Percentiles rank a stretch among this genome's conserved stretches.
phyloP scores from a whole-genome alignment of 2,888 invertebrate species.

The Pardosa pseudoannulata region DNA sequence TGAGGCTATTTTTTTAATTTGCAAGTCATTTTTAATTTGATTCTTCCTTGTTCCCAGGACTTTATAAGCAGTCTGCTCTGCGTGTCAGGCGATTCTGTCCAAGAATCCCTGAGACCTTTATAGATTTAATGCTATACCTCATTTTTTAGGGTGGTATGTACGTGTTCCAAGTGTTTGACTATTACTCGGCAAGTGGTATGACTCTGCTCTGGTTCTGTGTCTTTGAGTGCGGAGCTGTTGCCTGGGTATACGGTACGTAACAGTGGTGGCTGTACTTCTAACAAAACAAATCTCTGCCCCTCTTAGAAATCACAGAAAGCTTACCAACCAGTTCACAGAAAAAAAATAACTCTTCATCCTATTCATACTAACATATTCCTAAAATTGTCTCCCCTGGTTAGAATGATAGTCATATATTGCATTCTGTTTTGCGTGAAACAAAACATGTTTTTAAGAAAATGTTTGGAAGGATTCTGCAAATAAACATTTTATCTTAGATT shows the following conservation, averaged over 20 bases:
- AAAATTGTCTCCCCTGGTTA: neutral
- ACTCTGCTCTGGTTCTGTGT: conserved; percentile 82
- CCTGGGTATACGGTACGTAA: conserved; percentile 86
- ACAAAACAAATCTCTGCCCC: conserved; percentile 46
- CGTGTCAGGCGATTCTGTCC: conserved; percentile 42
- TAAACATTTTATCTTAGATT: neutral
- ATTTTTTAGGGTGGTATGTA: conserved; percentile 82
- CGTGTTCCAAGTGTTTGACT: conserved; percentile 83
- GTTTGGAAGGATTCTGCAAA: conserved; percentile 32
- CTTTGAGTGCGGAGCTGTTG: conserved; percentile 86
- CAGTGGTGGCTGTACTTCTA: conserved; percentile 64
- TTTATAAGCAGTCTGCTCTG: conserved; percentile 44
- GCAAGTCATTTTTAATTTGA: too few species aligned
- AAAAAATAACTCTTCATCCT: neutral
- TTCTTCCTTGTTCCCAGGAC: neutral
- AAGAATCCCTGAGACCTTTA: conserved; percentile 57
- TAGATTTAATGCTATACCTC: conserved; percentile 70
- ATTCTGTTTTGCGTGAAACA: too few species aligned
- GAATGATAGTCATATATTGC: neutral
- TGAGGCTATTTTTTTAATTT: too few species aligned
- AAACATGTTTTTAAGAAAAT: conserved; percentile 5
- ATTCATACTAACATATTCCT: neutral
- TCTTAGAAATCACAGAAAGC: conserved; percentile 3
- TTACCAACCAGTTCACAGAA: conserved; percentile 44
- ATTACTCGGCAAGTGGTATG: conserved; percentile 82